phyloP scores from a whole-genome alignment of 2,888 invertebrate genomes.

The Apeira syringaria region DNA sequence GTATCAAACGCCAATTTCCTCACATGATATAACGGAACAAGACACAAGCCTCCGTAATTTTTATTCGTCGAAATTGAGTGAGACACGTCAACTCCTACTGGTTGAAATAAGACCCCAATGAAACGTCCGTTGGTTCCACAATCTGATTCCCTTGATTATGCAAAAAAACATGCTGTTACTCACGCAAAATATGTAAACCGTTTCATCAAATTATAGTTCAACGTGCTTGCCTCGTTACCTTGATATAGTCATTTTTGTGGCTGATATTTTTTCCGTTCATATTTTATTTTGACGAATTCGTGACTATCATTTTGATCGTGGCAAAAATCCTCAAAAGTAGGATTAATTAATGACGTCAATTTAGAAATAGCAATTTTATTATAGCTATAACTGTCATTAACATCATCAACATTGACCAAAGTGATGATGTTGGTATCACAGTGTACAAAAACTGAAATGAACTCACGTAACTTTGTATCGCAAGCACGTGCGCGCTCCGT shows the following conservation, averaged over 20 bases:
- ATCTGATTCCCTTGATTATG: conserved; percentile 52
- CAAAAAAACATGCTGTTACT: conserved; percentile 41
- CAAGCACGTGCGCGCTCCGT: conserved; percentile 11
- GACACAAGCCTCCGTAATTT: conserved; percentile 7
- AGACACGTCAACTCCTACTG: conserved; percentile 5
- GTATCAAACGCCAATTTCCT: conserved; percentile 19
- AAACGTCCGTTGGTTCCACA: conserved; percentile 43
- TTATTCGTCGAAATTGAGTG: conserved; percentile 9
- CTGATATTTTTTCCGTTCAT: conserved; percentile 6
- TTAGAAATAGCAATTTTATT: neutral
- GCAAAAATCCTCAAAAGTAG: conserved; percentile 9
- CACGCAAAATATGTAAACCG: conserved; percentile 37
- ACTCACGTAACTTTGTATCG: conserved; percentile 19
- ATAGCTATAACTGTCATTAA: neutral
- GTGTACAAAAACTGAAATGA: conserved; percentile 20
- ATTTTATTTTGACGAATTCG: conserved; percentile 16
- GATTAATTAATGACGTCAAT: conserved; percentile 4
- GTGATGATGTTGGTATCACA: conserved; percentile 2
- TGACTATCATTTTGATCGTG: conserved; percentile 18
- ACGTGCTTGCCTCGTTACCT: conserved; percentile 37
- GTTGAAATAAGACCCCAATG: neutral
- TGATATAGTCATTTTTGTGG: conserved; percentile 22
- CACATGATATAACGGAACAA: conserved; percentile 16
- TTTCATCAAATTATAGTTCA: conserved; percentile 51
- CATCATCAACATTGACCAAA: too few species aligned